Percentiles rank a stretch among this genome's conserved stretches.
Evolutionary conservation across 1,140 invertebrate species (phyloP).

Genomic region (Anastatus disparis): DNA sequence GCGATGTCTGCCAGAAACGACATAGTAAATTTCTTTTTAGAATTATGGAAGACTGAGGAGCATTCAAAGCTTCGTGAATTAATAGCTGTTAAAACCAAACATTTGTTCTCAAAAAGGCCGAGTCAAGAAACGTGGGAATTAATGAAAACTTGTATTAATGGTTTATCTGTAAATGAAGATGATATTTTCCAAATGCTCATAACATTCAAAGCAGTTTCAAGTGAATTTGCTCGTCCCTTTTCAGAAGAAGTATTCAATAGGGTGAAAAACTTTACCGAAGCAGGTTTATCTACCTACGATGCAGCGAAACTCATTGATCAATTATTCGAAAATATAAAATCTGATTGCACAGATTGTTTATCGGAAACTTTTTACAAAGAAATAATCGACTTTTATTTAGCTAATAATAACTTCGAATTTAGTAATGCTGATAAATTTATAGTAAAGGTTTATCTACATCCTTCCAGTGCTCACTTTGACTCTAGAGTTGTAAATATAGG

Average conservation of each 20-base stretch:
- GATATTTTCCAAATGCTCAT: slow-evolving; percentile 25
- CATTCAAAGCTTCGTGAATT: slow-evolving; percentile 52
- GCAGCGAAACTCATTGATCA: slow-evolving; percentile 4
- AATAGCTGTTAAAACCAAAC: slow-evolving; percentile 30
- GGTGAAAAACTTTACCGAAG: slow-evolving; percentile 20
- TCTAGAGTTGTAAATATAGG: not conserved
- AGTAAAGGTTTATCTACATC: slow-evolving; percentile 27
- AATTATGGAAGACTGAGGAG: slow-evolving; percentile 41
- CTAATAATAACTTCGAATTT: not conserved
- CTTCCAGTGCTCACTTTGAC: slow-evolving; percentile 20
- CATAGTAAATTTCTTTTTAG: slow-evolving; percentile 27
- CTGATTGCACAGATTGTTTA: slow-evolving; percentile 22
- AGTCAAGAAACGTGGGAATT: slow-evolving; percentile 41
- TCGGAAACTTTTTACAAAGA: slow-evolving; percentile 33
- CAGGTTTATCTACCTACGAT: slow-evolving; percentile 16
- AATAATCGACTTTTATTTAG: slow-evolving; percentile 40
- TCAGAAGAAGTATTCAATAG: slow-evolving; percentile 14
- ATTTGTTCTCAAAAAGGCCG: slow-evolving; percentile 45
- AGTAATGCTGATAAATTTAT: not conserved
- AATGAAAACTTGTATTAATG: slow-evolving; percentile 36
- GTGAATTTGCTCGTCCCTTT: slow-evolving; percentile 47
- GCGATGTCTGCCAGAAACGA: slow-evolving; percentile 33
- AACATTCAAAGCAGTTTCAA: slow-evolving; percentile 14
- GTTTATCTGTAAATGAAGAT: slow-evolving; percentile 39
- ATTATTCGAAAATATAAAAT: slow-evolving; percentile 26